phyloP scores from a whole-genome alignment of 2,113 vertebrate species.

The Pteropus alecto region DNA sequence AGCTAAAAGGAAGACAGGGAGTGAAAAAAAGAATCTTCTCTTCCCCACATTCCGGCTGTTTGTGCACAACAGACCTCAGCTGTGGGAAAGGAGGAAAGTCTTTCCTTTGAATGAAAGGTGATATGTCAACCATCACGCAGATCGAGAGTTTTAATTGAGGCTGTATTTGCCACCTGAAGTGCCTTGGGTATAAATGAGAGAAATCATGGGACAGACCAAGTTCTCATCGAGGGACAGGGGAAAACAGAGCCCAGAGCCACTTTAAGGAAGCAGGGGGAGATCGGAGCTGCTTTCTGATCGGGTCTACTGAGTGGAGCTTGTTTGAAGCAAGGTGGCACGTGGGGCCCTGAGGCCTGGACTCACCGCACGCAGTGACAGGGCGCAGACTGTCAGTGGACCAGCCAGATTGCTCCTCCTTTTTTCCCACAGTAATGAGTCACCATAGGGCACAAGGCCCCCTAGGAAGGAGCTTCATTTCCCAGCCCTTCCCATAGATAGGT shows the following conservation, averaged over 20 bases:
- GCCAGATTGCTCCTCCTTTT: fast-evolving
- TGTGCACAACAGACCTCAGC: not conserved
- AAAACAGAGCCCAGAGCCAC: fast-evolving
- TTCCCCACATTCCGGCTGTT: not conserved
- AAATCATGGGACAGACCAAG: not conserved
- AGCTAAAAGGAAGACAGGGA: not conserved
- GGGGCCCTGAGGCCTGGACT: fast-evolving
- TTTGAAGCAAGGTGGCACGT: not conserved
- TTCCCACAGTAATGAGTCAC: not conserved
- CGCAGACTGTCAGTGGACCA: not conserved
- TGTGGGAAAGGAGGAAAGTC: not conserved
- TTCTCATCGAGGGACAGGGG: fast-evolving
- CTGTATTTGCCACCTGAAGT: not conserved
- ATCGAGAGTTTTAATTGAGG: not conserved
- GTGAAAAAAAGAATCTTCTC: not conserved
- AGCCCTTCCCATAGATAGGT: not conserved
- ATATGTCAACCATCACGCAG: fast-evolving
- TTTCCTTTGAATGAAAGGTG: not conserved
- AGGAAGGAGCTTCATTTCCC: not conserved
- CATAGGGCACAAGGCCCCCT: not conserved
- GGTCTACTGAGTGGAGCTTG: not conserved
- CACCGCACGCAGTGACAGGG: fast-evolving
- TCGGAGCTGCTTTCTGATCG: not conserved
- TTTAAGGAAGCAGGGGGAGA: not conserved
- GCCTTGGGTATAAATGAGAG: not conserved